phyloP scores from a whole-genome alignment of 2,113 vertebrate genomes.

The Paradoxurus hermaphroditus region DNA sequence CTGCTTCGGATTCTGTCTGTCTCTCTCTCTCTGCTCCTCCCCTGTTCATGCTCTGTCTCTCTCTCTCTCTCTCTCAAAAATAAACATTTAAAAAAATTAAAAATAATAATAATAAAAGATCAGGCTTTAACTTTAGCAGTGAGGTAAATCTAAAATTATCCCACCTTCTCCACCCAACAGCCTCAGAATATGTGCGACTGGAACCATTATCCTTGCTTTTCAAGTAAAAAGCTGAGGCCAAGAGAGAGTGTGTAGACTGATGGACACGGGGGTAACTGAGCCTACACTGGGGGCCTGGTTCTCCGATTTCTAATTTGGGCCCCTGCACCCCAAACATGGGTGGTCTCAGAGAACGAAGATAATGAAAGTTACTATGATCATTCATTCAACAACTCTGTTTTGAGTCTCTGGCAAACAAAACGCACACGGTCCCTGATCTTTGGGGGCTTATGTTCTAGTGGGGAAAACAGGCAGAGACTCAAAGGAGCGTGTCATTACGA shows the following conservation, averaged over 20 bases:
- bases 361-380: background rate
- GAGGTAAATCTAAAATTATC: background rate
- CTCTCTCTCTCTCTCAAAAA: too few species aligned
- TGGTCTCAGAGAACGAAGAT: background rate
- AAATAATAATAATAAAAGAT: too few species aligned
- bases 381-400: background rate
- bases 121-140: background rate
- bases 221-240: background rate
- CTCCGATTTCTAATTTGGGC: background rate
- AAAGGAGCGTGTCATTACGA: background rate
- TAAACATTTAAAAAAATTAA: too few species aligned
- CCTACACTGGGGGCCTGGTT: fast-evolving
- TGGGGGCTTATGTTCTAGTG: background rate
- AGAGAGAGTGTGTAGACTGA: fast-evolving
- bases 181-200: background rate
- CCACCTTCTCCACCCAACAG: background rate
- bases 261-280: background rate
- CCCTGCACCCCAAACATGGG: background rate
- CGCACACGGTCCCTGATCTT: background rate
- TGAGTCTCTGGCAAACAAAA: background rate
- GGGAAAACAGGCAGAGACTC: background rate
- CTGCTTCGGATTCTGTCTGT: too few species aligned
- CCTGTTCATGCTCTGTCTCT: too few species aligned
- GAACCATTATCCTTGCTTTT: background rate
- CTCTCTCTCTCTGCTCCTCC: too few species aligned